Percentiles rank a stretch among this genome's conserved stretches.
phyloP scores from a whole-genome alignment of 1,140 invertebrate genomes.

The Sycophaga agraensis region DNA sequence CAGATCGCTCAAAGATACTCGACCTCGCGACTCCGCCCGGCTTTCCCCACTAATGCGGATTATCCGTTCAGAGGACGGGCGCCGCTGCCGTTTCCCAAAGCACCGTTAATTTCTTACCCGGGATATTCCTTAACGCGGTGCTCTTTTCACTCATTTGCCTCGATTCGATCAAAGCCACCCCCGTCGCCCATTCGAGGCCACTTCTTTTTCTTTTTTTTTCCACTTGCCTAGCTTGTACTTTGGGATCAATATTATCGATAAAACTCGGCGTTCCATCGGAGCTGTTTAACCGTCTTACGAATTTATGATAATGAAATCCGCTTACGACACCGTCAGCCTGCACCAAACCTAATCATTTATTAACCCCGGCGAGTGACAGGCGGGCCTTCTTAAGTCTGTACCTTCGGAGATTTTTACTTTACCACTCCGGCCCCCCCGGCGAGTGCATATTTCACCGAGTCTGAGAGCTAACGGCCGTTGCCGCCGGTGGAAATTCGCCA shows the following conservation, averaged over 20 bases:
- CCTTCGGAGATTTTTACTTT: too few relatives aligned
- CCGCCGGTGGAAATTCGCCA: too few relatives aligned
- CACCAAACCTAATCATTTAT: neutral
- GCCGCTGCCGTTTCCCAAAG: constrained; percentile 40
- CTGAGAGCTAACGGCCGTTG: too few relatives aligned
- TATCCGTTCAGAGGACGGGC: constrained; percentile 30
- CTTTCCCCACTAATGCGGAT: constrained; percentile 42
- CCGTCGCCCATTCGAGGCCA: neutral
- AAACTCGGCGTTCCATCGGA: neutral
- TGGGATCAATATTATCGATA: neutral
- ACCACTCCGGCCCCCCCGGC: too few relatives aligned
- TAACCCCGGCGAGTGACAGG: too few relatives aligned
- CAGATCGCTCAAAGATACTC: constrained; percentile 48
- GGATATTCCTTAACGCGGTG: neutral
- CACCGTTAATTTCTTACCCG: constrained; percentile 46
- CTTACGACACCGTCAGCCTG: neutral
- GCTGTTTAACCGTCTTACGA: neutral
- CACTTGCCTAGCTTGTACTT: neutral
- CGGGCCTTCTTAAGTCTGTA: too few relatives aligned
- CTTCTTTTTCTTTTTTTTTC: neutral
- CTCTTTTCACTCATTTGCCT: constrained; percentile 3
- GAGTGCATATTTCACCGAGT: too few relatives aligned
- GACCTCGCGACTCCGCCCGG: too few relatives aligned
- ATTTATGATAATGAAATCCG: neutral
- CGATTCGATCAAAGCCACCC: neutral